These are phyloP conservation scores for Chrysolina oricalcia DNA, from an alignment of 2,888 invertebrate genomes.

Conservation along the genomic window DNA sequence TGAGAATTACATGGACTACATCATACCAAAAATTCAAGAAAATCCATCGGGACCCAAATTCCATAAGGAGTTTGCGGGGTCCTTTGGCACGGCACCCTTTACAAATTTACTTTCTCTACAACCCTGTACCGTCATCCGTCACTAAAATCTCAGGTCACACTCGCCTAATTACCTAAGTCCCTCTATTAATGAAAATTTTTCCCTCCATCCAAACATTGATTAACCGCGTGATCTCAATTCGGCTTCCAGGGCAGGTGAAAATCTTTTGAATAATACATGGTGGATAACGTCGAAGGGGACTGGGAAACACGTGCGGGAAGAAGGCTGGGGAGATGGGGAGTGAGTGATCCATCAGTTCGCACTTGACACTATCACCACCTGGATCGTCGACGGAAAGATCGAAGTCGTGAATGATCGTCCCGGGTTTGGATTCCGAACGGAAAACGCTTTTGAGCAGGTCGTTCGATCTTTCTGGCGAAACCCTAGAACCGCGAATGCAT, in stretches of 20 bases:
- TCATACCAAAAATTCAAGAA: too few relatives aligned
- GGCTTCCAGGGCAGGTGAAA: constrained; percentile 54
- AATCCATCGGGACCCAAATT: too few relatives aligned
- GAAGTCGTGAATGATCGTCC: constrained; percentile 4
- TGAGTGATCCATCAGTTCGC: constrained; percentile 60
- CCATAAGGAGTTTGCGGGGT: too few relatives aligned
- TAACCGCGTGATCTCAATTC: constrained; percentile 57
- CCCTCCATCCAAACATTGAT: constrained; percentile 52
- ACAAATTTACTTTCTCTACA: neutral
- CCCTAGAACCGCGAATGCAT: too few relatives aligned
- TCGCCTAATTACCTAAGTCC: constrained; percentile 1
- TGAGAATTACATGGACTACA: too few relatives aligned
- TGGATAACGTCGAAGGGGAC: constrained; percentile 39
- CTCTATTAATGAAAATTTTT: neutral
- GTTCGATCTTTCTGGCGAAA: neutral
- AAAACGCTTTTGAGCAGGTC: neutral
- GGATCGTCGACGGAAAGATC: constrained; percentile 57
- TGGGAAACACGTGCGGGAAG: constrained; percentile 28
- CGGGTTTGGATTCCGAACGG: neutral
- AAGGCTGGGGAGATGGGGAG: constrained; percentile 43
- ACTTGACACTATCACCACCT: constrained; percentile 62
- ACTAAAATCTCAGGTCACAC: constrained; percentile 1
- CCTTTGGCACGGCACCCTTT: neutral
- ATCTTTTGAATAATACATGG: constrained; percentile 60
- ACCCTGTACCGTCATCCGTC: neutral